Conservation (phyloP, 1,140 invertebrate species). For the Vanessa tameamea region DNA sequence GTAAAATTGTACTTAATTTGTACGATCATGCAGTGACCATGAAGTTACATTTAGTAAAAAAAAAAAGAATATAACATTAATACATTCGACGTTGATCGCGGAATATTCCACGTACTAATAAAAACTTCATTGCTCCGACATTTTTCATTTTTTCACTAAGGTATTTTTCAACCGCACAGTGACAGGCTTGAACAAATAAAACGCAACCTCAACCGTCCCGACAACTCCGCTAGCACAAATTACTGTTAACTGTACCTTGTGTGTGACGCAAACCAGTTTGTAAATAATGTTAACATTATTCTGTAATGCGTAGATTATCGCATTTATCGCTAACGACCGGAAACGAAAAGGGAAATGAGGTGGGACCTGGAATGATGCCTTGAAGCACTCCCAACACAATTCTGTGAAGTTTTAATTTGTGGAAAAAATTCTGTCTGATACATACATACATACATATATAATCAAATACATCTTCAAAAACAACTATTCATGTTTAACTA, state of each 20-base stretch:
- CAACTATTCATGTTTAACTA: no score
- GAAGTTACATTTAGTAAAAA: constrained; percentile 10
- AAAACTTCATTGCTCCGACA: constrained; percentile 39
- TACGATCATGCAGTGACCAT: constrained; percentile 16
- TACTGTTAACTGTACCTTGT: constrained; percentile 58
- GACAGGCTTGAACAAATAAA: constrained; percentile 37
- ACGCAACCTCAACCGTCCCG: constrained; percentile 43
- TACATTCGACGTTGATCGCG: constrained; percentile 27
- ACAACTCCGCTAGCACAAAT: constrained; percentile 61
- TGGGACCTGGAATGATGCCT: constrained; percentile 55
- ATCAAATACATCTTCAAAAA: no score
- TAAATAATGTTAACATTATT: constrained; percentile 56
- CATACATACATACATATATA: no score
- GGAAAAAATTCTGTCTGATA: background rate
- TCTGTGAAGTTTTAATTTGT: constrained; percentile 28
- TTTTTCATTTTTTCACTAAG: constrained; percentile 41
- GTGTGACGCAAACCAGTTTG: constrained; percentile 52
- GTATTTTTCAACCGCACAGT: constrained; percentile 20
- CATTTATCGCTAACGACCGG: constrained; percentile 67
- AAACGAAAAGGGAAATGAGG: constrained; percentile 59
- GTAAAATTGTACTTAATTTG: constrained; percentile 30
- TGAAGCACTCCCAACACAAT: constrained; percentile 49
- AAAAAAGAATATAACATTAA: constrained; percentile 19
- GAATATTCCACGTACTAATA: constrained; percentile 54
- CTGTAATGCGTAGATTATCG: constrained; percentile 67